Evolutionary conservation across 2,888 invertebrate genomes (phyloP), one percentile per base, ranked within the genome.

Genomic region (Didymodactylos carnosus): DNA sequence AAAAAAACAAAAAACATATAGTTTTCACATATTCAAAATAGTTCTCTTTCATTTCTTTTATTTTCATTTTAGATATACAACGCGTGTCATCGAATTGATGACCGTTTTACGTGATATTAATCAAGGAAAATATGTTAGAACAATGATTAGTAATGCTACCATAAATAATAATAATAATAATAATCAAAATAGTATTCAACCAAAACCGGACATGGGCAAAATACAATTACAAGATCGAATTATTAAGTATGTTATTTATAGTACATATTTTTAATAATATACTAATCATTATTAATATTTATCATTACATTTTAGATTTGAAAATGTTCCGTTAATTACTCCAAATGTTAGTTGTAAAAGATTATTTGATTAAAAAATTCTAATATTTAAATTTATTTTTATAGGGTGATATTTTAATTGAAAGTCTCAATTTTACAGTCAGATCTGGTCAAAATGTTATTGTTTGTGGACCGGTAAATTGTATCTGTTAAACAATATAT

Each of bases 391-490:
- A 23, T 35, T 7, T 62, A 5, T 35, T 8, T 29, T 29, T 19
- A 5, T 35, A 62, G 97, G n/a, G 97, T 0, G 97, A 98, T 83
- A 87, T 97, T 13, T 88, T 98, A 51, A 88, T 97, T 46, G 88
- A 89, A 79, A 91, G 92, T 79, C 85, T 97, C 19, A 88, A 82
- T 62, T 92, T 98, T 80, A 92, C 94, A 87, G 85, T 93, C 73
- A 88, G 88, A 78, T 93, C 94, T 0, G 95, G 95, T 51, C 91
- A 91, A 86, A 97, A 97, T 85, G 94, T 97, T 0, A 84, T 97
- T n/a, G 93, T 97, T 0, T 95, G 94, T 82, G 97, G 97, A 0
- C 97, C 98, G 4, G 98, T 98, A 83, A 97, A 97, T 1, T 94
- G 95, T 83, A n/a, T n/a, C n/a, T n/a, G n/a, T n/a, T n/a, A n/a